These are phyloP conservation scores for Oscheius sp. DNA, from an alignment of 2,888 invertebrate genomes.

Conservation along the genomic window DNA sequence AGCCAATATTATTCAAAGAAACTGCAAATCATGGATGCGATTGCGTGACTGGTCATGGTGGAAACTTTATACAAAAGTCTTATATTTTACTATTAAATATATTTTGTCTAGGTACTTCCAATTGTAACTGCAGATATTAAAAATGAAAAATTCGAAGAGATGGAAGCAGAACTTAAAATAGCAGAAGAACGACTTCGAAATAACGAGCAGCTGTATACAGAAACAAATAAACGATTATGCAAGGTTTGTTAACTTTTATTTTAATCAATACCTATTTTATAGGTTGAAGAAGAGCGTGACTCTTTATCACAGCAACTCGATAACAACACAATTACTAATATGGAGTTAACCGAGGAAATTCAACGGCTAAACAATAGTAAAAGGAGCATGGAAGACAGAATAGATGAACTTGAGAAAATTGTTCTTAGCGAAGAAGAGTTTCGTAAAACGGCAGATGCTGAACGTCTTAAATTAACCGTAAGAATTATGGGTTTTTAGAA, in stretches of 20 bases:
- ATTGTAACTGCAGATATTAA: slow-evolving; percentile 93
- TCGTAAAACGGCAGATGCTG: slow-evolving; percentile 93
- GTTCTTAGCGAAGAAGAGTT: slow-evolving; percentile 85
- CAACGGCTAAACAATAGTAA: slow-evolving; percentile 1
- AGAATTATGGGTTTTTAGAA: slow-evolving; percentile 36
- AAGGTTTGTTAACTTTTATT: not conserved
- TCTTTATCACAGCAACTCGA: slow-evolving; percentile 88
- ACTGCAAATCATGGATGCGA: slow-evolving; percentile 97
- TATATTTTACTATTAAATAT: not conserved
- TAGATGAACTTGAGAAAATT: slow-evolving; percentile 71
- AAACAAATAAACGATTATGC: slow-evolving; percentile 26
- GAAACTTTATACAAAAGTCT: slow-evolving; percentile 92
- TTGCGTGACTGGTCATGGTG: slow-evolving; percentile 99
- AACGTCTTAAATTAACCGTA: slow-evolving; percentile 85
- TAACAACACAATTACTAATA: slow-evolving; percentile 74
- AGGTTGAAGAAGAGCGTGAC: slow-evolving; percentile 88
- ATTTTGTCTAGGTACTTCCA: slow-evolving; percentile 79
- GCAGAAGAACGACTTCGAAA: slow-evolving; percentile 45
- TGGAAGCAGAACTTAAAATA: slow-evolving; percentile 86
- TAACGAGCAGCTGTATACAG: slow-evolving; percentile 43
- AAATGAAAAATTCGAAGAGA: slow-evolving; percentile 94
- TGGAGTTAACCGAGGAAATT: slow-evolving; percentile 17
- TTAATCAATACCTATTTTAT: not conserved
- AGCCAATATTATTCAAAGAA: slow-evolving; percentile 95
- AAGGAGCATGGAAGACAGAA: slow-evolving; percentile 23